A percentile compares a stretch with the other conserved stretches of the same genome.
These are phyloP conservation scores for Trichogramma pretiosum DNA, from an alignment of 1,140 invertebrate genomes.

Conservation along the genomic window DNA sequence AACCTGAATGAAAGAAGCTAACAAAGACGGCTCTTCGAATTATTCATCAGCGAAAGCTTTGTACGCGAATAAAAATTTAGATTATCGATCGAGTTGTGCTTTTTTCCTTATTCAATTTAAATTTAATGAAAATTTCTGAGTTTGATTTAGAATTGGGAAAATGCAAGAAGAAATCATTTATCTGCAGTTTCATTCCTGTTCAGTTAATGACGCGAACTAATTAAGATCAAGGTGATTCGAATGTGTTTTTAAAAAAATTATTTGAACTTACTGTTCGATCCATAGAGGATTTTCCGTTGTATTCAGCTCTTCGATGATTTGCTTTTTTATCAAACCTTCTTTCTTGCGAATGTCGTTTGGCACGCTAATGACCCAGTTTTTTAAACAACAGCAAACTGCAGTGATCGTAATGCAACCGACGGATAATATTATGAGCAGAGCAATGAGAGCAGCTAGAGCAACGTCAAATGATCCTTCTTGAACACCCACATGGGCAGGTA, in stretches of 20 bases:
- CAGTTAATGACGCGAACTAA: too few species aligned
- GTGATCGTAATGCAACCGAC: slow-evolving; percentile 80
- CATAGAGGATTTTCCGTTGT: slow-evolving; percentile 88
- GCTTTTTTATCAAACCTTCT: slow-evolving; percentile 71
- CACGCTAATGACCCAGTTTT: slow-evolving; percentile 70
- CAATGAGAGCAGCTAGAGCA: slow-evolving; percentile 74
- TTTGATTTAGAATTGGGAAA: too few species aligned
- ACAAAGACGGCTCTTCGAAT: too few species aligned
- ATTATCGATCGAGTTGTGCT: too few species aligned
- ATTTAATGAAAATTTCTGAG: too few species aligned
- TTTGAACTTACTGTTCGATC: slow-evolving; percentile 72
- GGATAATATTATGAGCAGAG: slow-evolving; percentile 74
- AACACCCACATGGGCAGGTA: slow-evolving; percentile 48
- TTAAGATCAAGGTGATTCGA: too few species aligned
- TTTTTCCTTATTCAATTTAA: too few species aligned
- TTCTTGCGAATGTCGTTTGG: slow-evolving; percentile 62
- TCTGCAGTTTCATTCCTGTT: too few species aligned
- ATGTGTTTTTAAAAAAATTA: slow-evolving; percentile 2
- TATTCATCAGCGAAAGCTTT: too few species aligned
- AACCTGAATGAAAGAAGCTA: too few species aligned
- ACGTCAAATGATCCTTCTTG: slow-evolving; percentile 72
- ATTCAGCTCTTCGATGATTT: slow-evolving; percentile 73
- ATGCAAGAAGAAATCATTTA: too few species aligned
- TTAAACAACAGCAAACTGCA: slow-evolving; percentile 79
- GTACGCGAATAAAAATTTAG: too few species aligned